These are phyloP conservation scores for Melospiza georgiana DNA, from an alignment of 2,113 vertebrate genomes.

Conservation along the genomic window DNA sequence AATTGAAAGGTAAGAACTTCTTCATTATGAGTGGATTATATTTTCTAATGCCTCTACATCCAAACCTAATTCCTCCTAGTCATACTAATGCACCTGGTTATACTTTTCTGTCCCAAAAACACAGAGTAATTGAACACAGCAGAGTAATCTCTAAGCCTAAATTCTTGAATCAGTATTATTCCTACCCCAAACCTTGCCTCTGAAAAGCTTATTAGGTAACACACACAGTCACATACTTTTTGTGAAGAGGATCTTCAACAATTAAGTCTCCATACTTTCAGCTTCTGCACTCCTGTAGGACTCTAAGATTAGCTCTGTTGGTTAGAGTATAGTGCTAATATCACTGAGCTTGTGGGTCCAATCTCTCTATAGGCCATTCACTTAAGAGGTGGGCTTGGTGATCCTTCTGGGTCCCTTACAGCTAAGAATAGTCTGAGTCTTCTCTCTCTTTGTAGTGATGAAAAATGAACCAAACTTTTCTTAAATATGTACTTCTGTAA, in stretches of 20 bases:
- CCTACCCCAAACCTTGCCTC: background rate
- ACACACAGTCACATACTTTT: background rate
- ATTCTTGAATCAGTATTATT: rapidly evolving
- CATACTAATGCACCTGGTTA: rapidly evolving
- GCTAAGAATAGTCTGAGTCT: background rate
- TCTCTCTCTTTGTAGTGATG: background rate
- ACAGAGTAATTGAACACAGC: background rate
- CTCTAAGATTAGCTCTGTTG: background rate
- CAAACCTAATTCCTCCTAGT: background rate
- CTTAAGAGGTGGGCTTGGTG: background rate
- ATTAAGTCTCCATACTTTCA: rapidly evolving
- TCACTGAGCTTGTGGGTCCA: background rate
- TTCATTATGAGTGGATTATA: background rate
- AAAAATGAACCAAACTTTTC: background rate
- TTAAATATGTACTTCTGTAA: background rate
- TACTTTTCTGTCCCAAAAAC: background rate
- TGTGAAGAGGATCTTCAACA: background rate
- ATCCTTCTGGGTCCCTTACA: background rate
- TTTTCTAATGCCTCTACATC: background rate
- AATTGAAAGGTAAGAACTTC: conserved; percentile 70
- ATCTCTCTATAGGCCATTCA: background rate
- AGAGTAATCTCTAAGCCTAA: background rate
- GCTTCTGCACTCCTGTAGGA: rapidly evolving
- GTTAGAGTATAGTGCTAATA: no score
- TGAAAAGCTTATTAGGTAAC: rapidly evolving